Percentiles rank a stretch among this genome's conserved stretches.
phyloP scores from a whole-genome alignment of 2,888 invertebrate genomes.

The Ariolimax columbianus region DNA sequence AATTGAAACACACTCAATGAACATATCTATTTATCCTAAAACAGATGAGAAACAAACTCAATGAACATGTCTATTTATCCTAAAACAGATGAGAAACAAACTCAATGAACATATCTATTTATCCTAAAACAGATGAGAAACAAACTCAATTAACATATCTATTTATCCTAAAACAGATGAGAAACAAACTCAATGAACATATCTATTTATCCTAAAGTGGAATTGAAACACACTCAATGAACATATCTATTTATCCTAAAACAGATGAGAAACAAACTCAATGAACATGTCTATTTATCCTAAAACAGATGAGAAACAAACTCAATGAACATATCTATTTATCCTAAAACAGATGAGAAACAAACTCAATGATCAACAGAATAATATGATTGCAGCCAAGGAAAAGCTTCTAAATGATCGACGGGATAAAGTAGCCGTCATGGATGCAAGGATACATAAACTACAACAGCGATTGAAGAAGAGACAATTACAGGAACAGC shows the following conservation, averaged over 20 bases:
- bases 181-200: not conserved
- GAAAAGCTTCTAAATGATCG: constrained; percentile 89
- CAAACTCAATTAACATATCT: constrained; percentile 91
- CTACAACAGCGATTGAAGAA: constrained; percentile 93
- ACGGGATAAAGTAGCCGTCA: constrained; percentile 92
- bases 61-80: not conserved
- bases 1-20: constrained; percentile 97
- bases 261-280: not conserved
- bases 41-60: not conserved
- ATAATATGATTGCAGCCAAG: constrained; percentile 91
- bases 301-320: not conserved
- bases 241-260: not conserved
- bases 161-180: not conserved
- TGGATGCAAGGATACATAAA: constrained; percentile 95
- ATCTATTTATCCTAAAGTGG: not conserved
- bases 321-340: not conserved
- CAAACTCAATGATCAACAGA: constrained; percentile 96
- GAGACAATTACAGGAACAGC: constrained; percentile 86
- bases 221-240: not conserved
- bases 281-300: not conserved
- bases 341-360: constrained; percentile 89
- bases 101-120: not conserved
- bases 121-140: constrained; percentile 88
- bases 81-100: too few species aligned
- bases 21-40: constrained; percentile 80